Evolutionary conservation across 1,140 invertebrate genomes (phyloP), one percentile per base, ranked within the genome.

Genomic region (Cecropterus lyciades): DNA sequence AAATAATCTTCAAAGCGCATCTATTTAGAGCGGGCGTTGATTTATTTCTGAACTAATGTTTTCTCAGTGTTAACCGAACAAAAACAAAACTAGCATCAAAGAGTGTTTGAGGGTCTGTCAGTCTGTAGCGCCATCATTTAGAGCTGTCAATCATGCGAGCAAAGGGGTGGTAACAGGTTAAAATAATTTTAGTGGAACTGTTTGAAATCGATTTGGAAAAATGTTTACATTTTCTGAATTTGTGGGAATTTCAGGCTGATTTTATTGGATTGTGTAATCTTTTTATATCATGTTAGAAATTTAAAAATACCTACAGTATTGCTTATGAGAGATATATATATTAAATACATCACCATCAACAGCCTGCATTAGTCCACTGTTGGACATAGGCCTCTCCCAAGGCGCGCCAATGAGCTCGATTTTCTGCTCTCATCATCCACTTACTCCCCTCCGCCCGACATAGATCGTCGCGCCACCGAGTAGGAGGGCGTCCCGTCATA

Each of bases 1-100:
- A 37, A 30, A 65, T 37, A 37, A 30, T 27, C 55, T 42, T 57
- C 55, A 57, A 57, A 57, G 55, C n/a, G n/a, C 7, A 30, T 27
- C 16, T 57, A 57, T 57, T 57, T 46, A 46, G 14, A 46, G 55
- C 20, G 30, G 37, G 37, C 65, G 57, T 53, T 67, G 57, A 65
- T 67, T 63, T 67, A 72, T 72, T 72, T 72, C 13, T 8, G 16
- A 60, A 59, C 63, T 75, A 70, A 68, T 68, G 67, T 66, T 63
- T 63, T 65, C 49, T 33, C 66, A 63, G 52, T 59, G 64, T 67
- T 45, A 59, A 55, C 68, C 55, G 56, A 75, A 77, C 73, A 77
- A 83, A 86, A 84, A 37, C 74, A 82, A 72, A 74, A 67, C 70
- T 37, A 82, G 68, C 75, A 79, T 84, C 83, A 85, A 85, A 85